Evolutionary conservation across 2,797 vertebrate species (phyloP).

Genomic region (Mormyrops attenuatus): DNA sequence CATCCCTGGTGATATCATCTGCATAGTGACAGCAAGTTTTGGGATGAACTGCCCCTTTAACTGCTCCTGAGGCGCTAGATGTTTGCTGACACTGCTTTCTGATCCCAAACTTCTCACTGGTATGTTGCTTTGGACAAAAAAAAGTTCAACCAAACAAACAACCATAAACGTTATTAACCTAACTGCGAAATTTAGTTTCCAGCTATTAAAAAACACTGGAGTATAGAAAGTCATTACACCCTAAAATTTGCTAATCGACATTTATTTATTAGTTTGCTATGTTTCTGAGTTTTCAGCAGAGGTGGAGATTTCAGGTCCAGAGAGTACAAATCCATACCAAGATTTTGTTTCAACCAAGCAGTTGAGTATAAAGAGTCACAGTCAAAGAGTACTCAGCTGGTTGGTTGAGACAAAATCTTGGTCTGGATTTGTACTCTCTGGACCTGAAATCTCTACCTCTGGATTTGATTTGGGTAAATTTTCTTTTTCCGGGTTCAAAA

Average conservation of each 20-base stretch:
- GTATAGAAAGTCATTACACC: neutral
- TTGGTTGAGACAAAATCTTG: neutral
- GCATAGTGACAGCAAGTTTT: neutral
- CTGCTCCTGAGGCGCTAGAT: neutral
- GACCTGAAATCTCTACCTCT: neutral
- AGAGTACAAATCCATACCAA: neutral
- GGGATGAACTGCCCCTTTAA: neutral
- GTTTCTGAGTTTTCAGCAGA: neutral
- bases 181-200: neutral
- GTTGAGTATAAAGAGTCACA: neutral
- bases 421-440: neutral
- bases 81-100: neutral
- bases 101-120: neutral
- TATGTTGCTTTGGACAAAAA: neutral
- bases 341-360: neutral
- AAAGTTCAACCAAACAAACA: neutral
- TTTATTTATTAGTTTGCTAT: neutral
- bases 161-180: neutral
- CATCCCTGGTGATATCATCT: neutral
- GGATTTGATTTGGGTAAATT: neutral
- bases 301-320: neutral
- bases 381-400: neutral
- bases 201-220: neutral
- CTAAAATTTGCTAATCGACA: neutral
- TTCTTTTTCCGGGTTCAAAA: neutral